A percentile compares a stretch with the other conserved stretches of the same genome.
Evolutionary conservation across 2,113 vertebrate genomes (phyloP).

Genomic region (Copsychus sechellarum): DNA sequence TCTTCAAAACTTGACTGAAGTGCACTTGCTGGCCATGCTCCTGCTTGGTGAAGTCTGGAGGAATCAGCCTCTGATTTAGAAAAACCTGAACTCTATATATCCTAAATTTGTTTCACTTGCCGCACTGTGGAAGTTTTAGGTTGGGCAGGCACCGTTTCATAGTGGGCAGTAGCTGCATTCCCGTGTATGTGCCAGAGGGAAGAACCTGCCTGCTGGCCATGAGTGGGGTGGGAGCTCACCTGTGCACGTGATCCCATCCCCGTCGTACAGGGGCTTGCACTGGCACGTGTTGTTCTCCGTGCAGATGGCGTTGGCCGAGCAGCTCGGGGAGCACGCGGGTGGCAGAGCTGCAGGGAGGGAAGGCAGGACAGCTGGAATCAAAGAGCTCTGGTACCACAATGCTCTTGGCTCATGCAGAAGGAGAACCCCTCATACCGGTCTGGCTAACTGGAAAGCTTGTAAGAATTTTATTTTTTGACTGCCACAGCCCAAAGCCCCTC

Average conservation of each 20-base stretch:
- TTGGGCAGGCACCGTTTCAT: not conserved
- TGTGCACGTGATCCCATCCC: conserved; percentile 88
- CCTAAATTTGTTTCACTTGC: not conserved
- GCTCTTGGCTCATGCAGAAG: not conserved
- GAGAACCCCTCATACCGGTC: not conserved
- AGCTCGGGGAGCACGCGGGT: conserved; percentile 78
- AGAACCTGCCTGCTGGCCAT: not conserved
- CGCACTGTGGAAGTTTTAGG: not conserved
- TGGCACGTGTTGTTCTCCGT: conserved; percentile 85
- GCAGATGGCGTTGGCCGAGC: conserved; percentile 83
- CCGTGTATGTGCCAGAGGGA: not conserved
- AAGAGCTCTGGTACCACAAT: not conserved
- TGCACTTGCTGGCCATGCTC: not conserved
- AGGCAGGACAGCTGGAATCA: not conserved
- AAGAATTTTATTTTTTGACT: not conserved
- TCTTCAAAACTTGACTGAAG: not conserved
- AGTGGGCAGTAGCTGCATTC: fast-evolving
- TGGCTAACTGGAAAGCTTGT: not conserved
- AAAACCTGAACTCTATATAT: not conserved
- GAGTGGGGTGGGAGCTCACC: conserved; percentile 65
- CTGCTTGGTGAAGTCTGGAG: not conserved
- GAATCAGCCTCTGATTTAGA: not conserved
- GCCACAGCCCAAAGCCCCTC: not conserved
- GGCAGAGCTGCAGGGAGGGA: conserved; percentile 64
- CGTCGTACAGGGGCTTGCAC: conserved; percentile 83